Evolutionary conservation across 2,888 invertebrate species (phyloP), one percentile per base, ranked within the genome.

Genomic region (Plebejus anna): DNA sequence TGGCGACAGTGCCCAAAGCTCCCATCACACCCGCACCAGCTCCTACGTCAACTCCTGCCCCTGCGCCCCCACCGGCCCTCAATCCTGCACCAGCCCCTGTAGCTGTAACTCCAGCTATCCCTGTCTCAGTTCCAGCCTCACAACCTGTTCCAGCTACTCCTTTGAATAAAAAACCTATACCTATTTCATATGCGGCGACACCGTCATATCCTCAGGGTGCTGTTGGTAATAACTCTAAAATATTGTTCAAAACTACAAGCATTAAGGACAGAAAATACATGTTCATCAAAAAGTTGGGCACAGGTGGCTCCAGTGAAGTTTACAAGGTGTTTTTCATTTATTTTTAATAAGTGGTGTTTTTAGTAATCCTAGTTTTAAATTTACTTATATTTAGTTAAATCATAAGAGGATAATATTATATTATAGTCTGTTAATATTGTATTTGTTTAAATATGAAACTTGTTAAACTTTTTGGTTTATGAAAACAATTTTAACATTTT

Each of bases 291-390:
- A 94, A 96, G 82, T 90, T 98, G 73, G 99, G 99, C 0, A 95
- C 95, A 82, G 98, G 98, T n/a, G 98, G 98, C 66, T 98, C 98
- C 77, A 97, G 98, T 84, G 96, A 97, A 88, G 98, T 98, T 4
- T 96, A 94, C 76, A 94, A 95, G 87, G 95, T 92, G 81, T 83
- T 79, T 82, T 55, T 38, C 1, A 7, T 47, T 73, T 11, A 72
- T 70, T n/a, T 59, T 32, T 55, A 9, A 13, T 4, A 55, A 55
- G 51, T 7, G 42, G 57, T 38, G 22, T 55, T 51, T 11, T 77
- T 51, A 71, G 28, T 5, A 38, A 38, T 38, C 38, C 38, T 38
- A 38, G 38, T 5, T 38, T 38, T 38, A 38, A 38, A 38, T 22
- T 22, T 38, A 5, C 38, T 38, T 38, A 38, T 38, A 38, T 5